Evolutionary conservation across 2,797 vertebrate species (phyloP), one percentile per base, ranked within the genome.

Genomic region (Galaxias olidus): DNA sequence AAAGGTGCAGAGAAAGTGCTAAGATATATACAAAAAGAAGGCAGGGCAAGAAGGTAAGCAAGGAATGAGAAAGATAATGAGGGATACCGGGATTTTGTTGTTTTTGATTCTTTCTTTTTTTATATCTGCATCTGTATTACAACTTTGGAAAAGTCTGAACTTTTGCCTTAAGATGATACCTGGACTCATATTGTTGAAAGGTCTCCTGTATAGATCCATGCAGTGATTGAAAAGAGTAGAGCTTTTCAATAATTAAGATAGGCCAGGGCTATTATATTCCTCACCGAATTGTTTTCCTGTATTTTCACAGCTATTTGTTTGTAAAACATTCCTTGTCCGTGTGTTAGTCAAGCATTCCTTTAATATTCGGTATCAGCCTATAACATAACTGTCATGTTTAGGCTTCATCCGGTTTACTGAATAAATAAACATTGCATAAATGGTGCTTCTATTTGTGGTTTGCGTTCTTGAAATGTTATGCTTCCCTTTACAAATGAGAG

Each of bases 1-100:
- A 76, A 18, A 48, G 73, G 60, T 65, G 65, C 40, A 72, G 76
- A 81, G 73, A 68, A 73, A 80, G 87, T 87, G 86, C 76, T 85
- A 87, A 30, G 30, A 30, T 30, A 2, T 79, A 78, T 77, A 80
- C 84, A 82, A 82, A 69, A 68, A 62, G 73, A 69, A 84, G 73
- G 65, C 41, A 61, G 63, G 67, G 65, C 72, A 71, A 63, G 62
- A 59, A 40, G 67, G 60, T 51, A 78, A 51, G 57, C 54, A 82
- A 65, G 74, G 66, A 72, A 66, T 18, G 41, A 51, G 14, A 12
- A 18, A 40, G 15, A 3, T 68, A 77, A 75, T 72, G 40, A 75
- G 72, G 78, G 83, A 70, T 30, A 3, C 30, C 30, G 30, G 2
- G 30, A 30, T 30, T 30, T 30, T 30, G 2, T 30, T 3, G 6